Evolutionary conservation across 1,140 invertebrate genomes (phyloP), one percentile per base, ranked within the genome.

Genomic region (Drosophila orosa): DNA sequence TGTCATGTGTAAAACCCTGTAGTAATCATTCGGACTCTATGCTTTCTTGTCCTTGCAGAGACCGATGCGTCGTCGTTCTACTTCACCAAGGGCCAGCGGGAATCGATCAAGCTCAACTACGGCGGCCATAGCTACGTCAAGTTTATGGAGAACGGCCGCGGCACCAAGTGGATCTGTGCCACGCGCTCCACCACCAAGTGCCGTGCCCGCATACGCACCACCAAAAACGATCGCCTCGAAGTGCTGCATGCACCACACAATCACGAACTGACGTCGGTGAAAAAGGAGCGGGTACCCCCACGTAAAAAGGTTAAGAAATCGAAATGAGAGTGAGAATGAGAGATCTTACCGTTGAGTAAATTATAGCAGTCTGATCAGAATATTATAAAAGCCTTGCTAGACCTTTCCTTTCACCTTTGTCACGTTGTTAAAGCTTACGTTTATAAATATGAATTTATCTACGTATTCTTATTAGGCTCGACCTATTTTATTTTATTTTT

Each of bases 141-240:
- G 59, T 91, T 86, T 25, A 90, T 92, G 90, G 73, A 87, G 33
- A 92, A 92, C 25, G 81, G 80, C 3, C 78, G 78, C 31, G 91
- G 91, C 22, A 86, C 63, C 17, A 92, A 92, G 42, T 92, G 91
- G 91, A 89, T 92, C 15, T 92, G 91, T 66, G 75, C 91, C 37
- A 91, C 85, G 8, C 77, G 90, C 12, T 91, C 85, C 19, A 80
- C 91, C 5, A 92, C 90, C 33, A 92, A 90, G 59, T 92, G 91
- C 39, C 78, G 83, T 0, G 91, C 91, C 7, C 78, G 91, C 4
- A 69, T 92, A 5, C 82, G 91, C 12, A 86, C 80, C 29, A 86
- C 78, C 31, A 80, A 74, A 25, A 67, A 76, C n/a, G 54, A 74
- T 13, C 13, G 63, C 3, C 59, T 91, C 7, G 90, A 91, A 52